These are phyloP conservation scores for Agelastica alni DNA, from an alignment of 2,888 invertebrate genomes.

Conservation along the genomic window DNA sequence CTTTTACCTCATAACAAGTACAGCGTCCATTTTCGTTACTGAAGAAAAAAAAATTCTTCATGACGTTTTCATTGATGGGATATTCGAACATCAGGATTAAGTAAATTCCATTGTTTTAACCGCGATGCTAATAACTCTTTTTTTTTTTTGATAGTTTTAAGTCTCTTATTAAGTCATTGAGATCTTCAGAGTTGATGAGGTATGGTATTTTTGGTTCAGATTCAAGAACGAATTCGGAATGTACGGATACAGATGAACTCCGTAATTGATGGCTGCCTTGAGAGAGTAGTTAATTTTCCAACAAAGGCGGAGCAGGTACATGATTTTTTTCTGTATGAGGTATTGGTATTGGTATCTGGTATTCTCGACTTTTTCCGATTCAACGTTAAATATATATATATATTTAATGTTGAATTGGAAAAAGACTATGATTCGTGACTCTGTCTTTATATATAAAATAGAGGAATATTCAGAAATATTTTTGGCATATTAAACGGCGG, in stretches of 20 bases:
- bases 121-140: not conserved
- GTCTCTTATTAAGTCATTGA: not conserved
- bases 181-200: not conserved
- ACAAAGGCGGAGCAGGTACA: not conserved
- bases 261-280: not conserved
- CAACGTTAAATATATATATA: no score
- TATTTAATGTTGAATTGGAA: no score
- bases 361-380: no score
- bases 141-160: not conserved
- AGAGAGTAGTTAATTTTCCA: no score
- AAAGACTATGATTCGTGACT: no score
- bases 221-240: no score
- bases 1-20: not conserved
- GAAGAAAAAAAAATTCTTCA: not conserved
- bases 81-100: not conserved
- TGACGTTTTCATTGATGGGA: not conserved
- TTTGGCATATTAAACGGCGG: no score
- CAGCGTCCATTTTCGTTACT: not conserved
- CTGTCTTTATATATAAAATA: no score
- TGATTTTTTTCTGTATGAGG: not conserved
- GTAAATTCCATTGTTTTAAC: not conserved
- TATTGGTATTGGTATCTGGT: not conserved
- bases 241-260: not conserved
- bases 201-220: not conserved
- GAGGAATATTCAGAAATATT: no score